Base-by-base conservation (phyloP, 1,140 invertebrate genomes). In the Platorchestia sp. region DNA sequence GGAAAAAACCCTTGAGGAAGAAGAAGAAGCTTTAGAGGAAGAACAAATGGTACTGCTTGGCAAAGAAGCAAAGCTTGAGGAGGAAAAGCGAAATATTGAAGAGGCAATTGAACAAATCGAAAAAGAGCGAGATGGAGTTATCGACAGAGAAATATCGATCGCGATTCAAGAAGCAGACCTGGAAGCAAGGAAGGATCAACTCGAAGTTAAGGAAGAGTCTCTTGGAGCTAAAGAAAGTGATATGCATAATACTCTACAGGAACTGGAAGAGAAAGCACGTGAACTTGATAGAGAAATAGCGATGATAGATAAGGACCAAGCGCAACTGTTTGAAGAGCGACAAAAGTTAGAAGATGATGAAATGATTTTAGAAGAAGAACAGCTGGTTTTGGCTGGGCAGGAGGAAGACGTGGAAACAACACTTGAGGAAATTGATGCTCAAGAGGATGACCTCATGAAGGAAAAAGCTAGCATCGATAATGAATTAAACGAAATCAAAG, bases 11-110 rank as follows among this genome's bases (percentile, higher is more conserved):
- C 45, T 93, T 19, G 44, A 93, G 44, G 45, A 93, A 40, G 91
- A 93, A 45, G 43, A 93, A 93, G 91, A 45, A 45, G 45, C 91
- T 45, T 45, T 93, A 45, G 91, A 93, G n/a, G 91, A 93, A 93
- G 91, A 93, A 41, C 91, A 93, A 93, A 93, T 45, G 91, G 45
- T 93, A 19, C 47, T 93, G 91, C 40, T 93, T 6, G 40, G 40
- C 16, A 93, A 47, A 45, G 43, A 93, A 40, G 44, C 41, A 41
- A 40, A 93, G 44, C 45, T 93, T 40, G 45, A 93, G 44, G 44
- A 45, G 45, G 22, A 93, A 41, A 40, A 93, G 36, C 45, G n/a
- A 36, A 45, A 93, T 44, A 93, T 93, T 47, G 91, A 93, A 41
- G 40, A 47, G 19, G 91, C 43, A 27, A 45, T 93, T 45, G 91